phyloP scores from a whole-genome alignment of 2,113 vertebrate species.

The Nothobranchius kuhntae region DNA sequence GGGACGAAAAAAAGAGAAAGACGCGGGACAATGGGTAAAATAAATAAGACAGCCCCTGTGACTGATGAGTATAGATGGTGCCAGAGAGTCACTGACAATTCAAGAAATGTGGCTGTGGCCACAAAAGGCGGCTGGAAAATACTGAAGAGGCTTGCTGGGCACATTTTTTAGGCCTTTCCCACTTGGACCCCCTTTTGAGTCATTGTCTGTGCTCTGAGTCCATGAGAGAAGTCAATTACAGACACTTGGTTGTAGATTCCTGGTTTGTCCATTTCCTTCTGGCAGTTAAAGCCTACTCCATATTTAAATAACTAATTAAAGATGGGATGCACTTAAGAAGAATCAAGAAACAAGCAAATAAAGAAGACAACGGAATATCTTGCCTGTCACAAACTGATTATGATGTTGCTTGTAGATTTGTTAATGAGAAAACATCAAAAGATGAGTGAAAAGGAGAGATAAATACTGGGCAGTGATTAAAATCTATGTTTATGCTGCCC shows the following conservation, averaged over 20 bases:
- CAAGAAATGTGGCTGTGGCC: constrained; percentile 80
- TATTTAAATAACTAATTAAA: constrained; percentile 64
- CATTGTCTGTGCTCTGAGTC: constrained; percentile 76
- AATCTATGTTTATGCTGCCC: constrained; percentile 80
- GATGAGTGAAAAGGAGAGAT: constrained; percentile 72
- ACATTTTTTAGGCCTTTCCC: constrained; percentile 78
- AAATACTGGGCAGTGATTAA: constrained; percentile 77
- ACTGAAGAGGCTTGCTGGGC: constrained; percentile 78
- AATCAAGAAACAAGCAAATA: constrained; percentile 53
- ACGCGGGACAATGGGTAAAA: constrained; percentile 79
- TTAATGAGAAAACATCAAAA: constrained; percentile 72
- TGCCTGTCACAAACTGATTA: constrained; percentile 62
- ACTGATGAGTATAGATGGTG: constrained; percentile 84
- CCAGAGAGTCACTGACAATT: constrained; percentile 81
- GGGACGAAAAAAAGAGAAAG: constrained; percentile 78
- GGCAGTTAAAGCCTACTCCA: constrained; percentile 27
- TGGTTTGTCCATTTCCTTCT: constrained; percentile 25
- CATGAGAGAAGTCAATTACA: constrained; percentile 82
- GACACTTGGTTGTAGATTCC: constrained; percentile 57
- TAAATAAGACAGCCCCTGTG: constrained; percentile 84
- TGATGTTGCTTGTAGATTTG: constrained; percentile 71
- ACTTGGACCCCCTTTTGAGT: constrained; percentile 81
- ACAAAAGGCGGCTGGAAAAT: constrained; percentile 81
- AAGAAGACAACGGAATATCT: constrained; percentile 38
- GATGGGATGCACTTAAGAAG: constrained; percentile 35